Evolutionary conservation across 2,888 invertebrate genomes (phyloP).

Genomic region (Paralinhomoeus sp.): DNA sequence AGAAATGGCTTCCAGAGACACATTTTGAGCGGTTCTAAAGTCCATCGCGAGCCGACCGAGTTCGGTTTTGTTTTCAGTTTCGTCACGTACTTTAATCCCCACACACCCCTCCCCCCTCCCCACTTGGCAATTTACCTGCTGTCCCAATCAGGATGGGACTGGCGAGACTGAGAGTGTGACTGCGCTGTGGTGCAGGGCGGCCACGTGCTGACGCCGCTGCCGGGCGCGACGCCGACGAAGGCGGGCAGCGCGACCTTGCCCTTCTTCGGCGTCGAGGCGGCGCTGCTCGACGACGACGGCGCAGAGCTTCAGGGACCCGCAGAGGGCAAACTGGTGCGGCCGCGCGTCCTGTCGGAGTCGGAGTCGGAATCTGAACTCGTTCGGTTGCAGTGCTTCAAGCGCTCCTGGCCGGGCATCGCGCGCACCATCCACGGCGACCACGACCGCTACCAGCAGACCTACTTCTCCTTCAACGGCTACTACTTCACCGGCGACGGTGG

Average conservation of each 20-base stretch:
- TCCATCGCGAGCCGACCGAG: no score
- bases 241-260: conserved; percentile 94
- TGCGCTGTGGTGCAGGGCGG: conserved; percentile 59
- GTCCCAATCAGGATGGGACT: no score
- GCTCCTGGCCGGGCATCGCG: conserved; percentile 98
- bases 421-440: conserved; percentile 75
- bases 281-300: conserved; percentile 63
- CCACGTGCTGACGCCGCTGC: conserved; percentile 78
- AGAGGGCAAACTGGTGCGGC: conserved; percentile 58
- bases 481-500: conserved; percentile 96
- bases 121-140: no score
- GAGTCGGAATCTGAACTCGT: neutral
- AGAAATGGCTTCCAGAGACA: no score
- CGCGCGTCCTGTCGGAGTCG: neutral
- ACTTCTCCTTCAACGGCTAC: conserved; percentile 88
- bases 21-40: no score
- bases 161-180: no score
- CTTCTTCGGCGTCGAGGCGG: conserved; percentile 84
- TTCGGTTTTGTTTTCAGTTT: no score
- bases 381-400: conserved; percentile 42
- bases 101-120: no score
- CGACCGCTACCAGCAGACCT: conserved; percentile 57
- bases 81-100: no score
- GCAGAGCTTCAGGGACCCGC: conserved; percentile 59
- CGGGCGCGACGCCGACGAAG: conserved; percentile 86